Conservation (phyloP, 2,888 invertebrate species). For the Exephanes ischioxanthus region DNA sequence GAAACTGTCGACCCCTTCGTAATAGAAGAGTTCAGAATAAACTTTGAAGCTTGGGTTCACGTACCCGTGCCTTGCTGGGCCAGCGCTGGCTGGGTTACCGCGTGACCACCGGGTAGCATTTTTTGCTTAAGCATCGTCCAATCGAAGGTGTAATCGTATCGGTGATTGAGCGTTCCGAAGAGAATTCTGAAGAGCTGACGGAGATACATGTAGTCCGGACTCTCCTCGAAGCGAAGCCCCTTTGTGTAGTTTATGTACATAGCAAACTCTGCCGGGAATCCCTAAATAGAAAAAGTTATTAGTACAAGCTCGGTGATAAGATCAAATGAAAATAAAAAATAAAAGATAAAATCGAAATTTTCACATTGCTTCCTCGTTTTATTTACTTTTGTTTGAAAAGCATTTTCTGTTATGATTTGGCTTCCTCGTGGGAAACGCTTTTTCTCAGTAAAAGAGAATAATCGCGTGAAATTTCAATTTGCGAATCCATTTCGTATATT, state of each 20-base stretch:
- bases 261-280: slow-evolving; percentile 99
- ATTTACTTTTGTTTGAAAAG: no score
- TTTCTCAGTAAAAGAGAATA: no score
- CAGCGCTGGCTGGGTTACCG: slow-evolving; percentile 49
- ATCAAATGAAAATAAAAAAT: background rate
- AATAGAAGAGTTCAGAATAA: background rate
- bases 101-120: slow-evolving; percentile 57
- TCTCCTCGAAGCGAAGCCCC: slow-evolving; percentile 98
- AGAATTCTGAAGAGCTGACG: slow-evolving; percentile 99
- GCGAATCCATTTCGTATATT: no score
- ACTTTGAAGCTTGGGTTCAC: background rate
- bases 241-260: slow-evolving; percentile 99
- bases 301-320: background rate
- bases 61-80: slow-evolving; percentile 72
- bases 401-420: no score
- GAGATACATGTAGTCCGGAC: slow-evolving; percentile 99
- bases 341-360: background rate
- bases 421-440: no score
- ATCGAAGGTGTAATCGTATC: slow-evolving; percentile 99
- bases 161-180: slow-evolving; percentile 99
- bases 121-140: slow-evolving; percentile 99
- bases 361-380: no score
- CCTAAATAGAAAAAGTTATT: slow-evolving; percentile 86
- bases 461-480: no score
- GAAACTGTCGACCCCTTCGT: background rate